Base-by-base conservation (phyloP, 1,140 invertebrate species). In the Ruditapes philippinarum region DNA sequence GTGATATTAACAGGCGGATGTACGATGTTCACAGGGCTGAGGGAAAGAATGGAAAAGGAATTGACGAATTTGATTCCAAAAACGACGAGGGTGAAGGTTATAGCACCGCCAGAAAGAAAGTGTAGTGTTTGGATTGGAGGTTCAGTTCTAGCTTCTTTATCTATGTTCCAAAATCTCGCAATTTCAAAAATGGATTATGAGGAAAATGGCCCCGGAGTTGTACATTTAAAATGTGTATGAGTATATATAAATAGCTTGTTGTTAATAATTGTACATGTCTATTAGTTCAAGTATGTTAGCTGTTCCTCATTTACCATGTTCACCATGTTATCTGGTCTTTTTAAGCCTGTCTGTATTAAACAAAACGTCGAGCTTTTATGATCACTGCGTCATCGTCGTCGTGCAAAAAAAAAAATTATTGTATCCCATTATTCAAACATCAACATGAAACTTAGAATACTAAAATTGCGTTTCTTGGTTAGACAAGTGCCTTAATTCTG, bases 161-260 rank as follows among this genome's bases (percentile, higher is more conserved):
- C 97, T 87, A 97, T 97, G 90, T 97, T 97, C 96, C 96, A 97
- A 91, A 96, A 96, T 87, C 97, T 97, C 96, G 97, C 96, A 96
- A 97, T 97, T 94, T 95, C 95, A 87, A 96, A 96, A 88, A 93
- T 96, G 87, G 98, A 98, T 94, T 98, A 98, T 96, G 98, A 98
- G 96, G 98, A 99, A 96, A 98, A 98, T 94, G 98, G 98, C 92
- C 98, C 98, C 11, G 38, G 70, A 95, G 95, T 98, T 96, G 98
- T 99, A 91, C 98, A 99, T 97, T 97, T 98, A 97, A 99, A 99
- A 96, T 99, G 98, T 74, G 4, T 70, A 70, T 62, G 28, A 62
- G n/a, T 14, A 4, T 68, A 68, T 73, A 4, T 68, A 68, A 22
- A 57, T 22, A 57, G 4, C 5, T 3, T 57, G n/a, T 19, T 22